Conservation (phyloP, 2,888 invertebrate species). For the Dicyrtoma fusca region DNA sequence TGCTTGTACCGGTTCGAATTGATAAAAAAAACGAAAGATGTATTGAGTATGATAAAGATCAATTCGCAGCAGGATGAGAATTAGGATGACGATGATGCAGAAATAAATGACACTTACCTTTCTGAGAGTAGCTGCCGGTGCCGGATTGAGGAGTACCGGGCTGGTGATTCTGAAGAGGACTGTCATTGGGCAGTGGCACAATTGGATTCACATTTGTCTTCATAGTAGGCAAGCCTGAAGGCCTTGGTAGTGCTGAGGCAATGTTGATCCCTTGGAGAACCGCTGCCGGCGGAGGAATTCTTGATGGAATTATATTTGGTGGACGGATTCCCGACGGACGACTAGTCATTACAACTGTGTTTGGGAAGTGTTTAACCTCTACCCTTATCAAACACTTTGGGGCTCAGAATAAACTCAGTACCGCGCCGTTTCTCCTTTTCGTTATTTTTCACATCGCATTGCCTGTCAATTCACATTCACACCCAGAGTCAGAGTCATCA, state of each 20-base stretch:
- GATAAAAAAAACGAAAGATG: too few species aligned
- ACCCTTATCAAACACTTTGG: slow-evolving; percentile 23
- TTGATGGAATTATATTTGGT: slow-evolving; percentile 29
- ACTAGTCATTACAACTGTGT: slow-evolving; percentile 21
- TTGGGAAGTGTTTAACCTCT: background rate
- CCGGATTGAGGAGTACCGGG: slow-evolving; percentile 30
- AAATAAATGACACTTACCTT: slow-evolving; percentile 17
- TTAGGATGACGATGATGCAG: background rate
- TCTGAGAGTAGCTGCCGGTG: slow-evolving; percentile 1
- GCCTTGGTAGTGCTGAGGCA: slow-evolving; percentile 31
- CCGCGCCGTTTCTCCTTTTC: background rate
- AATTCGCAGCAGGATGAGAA: too few species aligned
- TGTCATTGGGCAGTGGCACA: slow-evolving; percentile 21
- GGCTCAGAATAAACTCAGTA: slow-evolving; percentile 11
- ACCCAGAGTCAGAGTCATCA: too few species aligned
- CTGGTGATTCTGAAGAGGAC: slow-evolving; percentile 17
- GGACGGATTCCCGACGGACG: slow-evolving; percentile 40
- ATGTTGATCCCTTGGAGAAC: background rate
- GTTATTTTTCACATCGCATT: too few species aligned
- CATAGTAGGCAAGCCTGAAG: slow-evolving; percentile 32
- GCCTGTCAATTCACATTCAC: too few species aligned
- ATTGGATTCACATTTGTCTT: slow-evolving; percentile 16
- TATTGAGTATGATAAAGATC: too few species aligned
- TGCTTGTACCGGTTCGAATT: too few species aligned
- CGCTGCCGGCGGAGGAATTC: slow-evolving; percentile 19